Evolutionary conservation across 2,113 vertebrate genomes (phyloP).

Genomic region (Scomber scombrus): DNA sequence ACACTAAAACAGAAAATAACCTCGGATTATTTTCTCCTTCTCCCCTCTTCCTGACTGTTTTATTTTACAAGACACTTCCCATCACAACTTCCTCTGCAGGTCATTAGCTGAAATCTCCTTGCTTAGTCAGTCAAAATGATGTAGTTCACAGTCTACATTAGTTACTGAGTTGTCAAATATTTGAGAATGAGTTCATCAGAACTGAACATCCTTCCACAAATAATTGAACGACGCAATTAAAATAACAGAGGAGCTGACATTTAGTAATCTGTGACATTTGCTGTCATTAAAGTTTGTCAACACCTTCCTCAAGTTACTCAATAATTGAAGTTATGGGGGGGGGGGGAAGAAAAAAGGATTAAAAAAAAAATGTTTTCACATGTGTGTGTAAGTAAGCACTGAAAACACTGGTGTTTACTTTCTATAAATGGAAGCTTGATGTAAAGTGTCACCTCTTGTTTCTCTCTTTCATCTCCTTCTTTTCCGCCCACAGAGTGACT

Average conservation of each 20-base stretch:
- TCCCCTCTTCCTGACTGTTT: not conserved
- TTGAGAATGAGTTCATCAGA: not conserved
- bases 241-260: not conserved
- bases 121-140: not conserved
- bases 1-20: slow-evolving; percentile 23
- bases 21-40: slow-evolving; percentile 4
- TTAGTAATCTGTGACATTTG: slow-evolving; percentile 34
- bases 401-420: slow-evolving; percentile 27
- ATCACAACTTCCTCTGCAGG: not conserved
- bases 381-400: slow-evolving; percentile 29
- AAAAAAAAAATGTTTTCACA: slow-evolving; percentile 21
- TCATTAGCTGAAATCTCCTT: not conserved
- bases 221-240: slow-evolving; percentile 8
- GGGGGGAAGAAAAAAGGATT: not conserved
- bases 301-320: slow-evolving; percentile 28
- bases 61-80: not conserved
- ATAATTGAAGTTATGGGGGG: slow-evolving; percentile 2
- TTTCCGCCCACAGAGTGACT: slow-evolving; percentile 52
- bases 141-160: not conserved
- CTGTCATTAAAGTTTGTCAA: slow-evolving; percentile 13
- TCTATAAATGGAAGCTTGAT: slow-evolving; percentile 50
- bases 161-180: not conserved
- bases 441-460: slow-evolving; percentile 55
- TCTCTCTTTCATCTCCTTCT: slow-evolving; percentile 49
- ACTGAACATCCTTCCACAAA: not conserved